phyloP scores from a whole-genome alignment of 2,888 invertebrate species.

The Dolichomitus sp. region DNA sequence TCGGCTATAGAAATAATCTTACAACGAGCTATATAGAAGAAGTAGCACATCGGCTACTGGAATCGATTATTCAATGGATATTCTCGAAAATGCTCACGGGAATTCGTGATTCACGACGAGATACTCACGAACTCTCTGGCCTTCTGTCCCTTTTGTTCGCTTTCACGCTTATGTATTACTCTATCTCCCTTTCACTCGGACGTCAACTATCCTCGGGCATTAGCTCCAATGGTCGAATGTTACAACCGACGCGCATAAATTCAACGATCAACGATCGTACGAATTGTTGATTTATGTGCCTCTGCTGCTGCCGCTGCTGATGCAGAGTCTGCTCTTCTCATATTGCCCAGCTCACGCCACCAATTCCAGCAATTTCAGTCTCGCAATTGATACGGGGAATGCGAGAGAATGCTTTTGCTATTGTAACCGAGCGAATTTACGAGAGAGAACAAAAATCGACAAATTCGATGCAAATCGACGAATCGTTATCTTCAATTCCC shows the following conservation, averaged over 20 bases:
- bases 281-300: conserved; percentile 68
- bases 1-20: conserved; percentile 10
- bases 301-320: neutral
- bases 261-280: conserved; percentile 59
- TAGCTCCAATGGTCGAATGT: conserved; percentile 19
- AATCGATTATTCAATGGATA: conserved; percentile 37
- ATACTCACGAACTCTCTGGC: conserved; percentile 3
- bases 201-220: conserved; percentile 34
- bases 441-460: neutral
- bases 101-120: conserved; percentile 51
- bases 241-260: conserved; percentile 57
- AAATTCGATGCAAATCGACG: conserved; percentile 6
- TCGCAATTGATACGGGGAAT: conserved; percentile 61
- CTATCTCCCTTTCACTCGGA: conserved; percentile 4
- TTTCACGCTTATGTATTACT: neutral
- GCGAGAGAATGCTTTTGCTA: conserved; percentile 4
- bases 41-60: conserved; percentile 23
- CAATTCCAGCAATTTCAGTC: conserved; percentile 52
- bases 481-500: neutral
- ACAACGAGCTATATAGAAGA: neutral
- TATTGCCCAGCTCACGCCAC: conserved; percentile 50
- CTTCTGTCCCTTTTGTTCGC: neutral
- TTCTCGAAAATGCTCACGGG: conserved; percentile 39
- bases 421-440: neutral
- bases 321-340: conserved; percentile 15